Base-by-base conservation (phyloP, 2,888 invertebrate genomes). In the Eueremaeus valkanovi region DNA sequence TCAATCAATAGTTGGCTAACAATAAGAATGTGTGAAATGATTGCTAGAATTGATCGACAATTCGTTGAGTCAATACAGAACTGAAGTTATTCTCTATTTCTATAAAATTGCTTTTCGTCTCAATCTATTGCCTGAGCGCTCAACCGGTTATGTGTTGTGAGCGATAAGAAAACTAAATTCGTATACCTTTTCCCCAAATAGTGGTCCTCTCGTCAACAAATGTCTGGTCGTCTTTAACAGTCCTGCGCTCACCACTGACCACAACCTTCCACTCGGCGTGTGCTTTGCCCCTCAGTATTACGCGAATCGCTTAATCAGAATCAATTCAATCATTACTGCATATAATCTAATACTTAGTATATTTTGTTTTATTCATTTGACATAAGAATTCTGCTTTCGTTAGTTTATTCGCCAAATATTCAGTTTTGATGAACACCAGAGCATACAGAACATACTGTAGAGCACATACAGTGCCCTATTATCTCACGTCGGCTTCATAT, bases 191-290 rank as follows among this genome's bases (percentile, higher is more conserved):
- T 51, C 90, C 90, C 89, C 90, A 91, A 78, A 90, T 87, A 72
- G 89, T 86, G 77, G 87, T 86, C 78, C 90, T 85, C 80, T 90
- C 90, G 81, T 91, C 90, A 61, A 91, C 87, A 82, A 90, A 90
- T 82, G 89, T 89, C 82, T 91, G 90, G 81, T 90, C 90, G 81
- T 90, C 90, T 82, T 89, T 89, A 76, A 90, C 88, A 61, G 89
- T 89, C 78, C 90, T 83, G 79, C 89, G 83, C 81, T 91, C 90
- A 0, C 90, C 90, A 33, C 89, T 89, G 66, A 90, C 86, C 78
- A 89, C 86, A 51, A 90, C 88, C 83, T 90, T 90, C 89, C 90
- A 90, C 83, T 90, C 90, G 0, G 89, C 89, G 80, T 90, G 90
- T 0, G 89, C 90, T 83, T 90, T 90, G 1, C 91, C 90, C 66